Base-by-base conservation (phyloP, 2,797 vertebrate species). In the Sebastes reedi region DNA sequence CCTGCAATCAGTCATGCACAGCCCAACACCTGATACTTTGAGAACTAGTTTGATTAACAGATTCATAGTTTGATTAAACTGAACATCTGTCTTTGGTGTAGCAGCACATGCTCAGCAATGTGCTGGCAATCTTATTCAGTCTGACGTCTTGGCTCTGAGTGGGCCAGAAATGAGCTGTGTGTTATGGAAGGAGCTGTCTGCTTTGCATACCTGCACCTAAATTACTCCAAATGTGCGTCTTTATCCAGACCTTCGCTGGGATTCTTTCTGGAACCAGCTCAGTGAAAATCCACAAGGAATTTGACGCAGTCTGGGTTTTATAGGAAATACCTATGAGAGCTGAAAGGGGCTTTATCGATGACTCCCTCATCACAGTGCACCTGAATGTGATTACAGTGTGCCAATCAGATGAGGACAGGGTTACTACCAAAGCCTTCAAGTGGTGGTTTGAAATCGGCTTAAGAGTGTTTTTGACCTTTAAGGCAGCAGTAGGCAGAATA, bases 251-350 rank as follows among this genome's bases (percentile, higher is more conserved):
- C 77, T 83, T 79, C 62, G 20, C 56, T 62, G 61, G 64, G 82
- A 89, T 81, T 82, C 73, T 68, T 83, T 75, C 75, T 68, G 46
- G 50, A 90, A 79, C 25, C 42, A 30, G 54, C 69, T 12, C 72
- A 75, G 29, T 76, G 69, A 78, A 86, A 90, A 82, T 81, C 80
- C 72, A 61, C 77, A 71, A 73, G 75, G 84, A 90, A 89, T 91
- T 81, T 79, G 70, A 91, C 69, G 42, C 70, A 62, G 70, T 78
- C 82, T 84, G 75, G 67, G 62, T 85, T 93, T 93, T 82, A 86
- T 83, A 73, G 82, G 75, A 90, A 89, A 89, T 82, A 67, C 72
- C 77, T 84, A 29, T 30, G 66, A 80, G 69, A 82, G 88, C 84
- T 80, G 24, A 79, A 76, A 77, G 69, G 59, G 62, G 62, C 67